A percentile compares a stretch with the other conserved stretches of the same genome.
Evolutionary conservation across 1,140 invertebrate genomes (phyloP).

Genomic region (Thaumetopoea pityocampa): DNA sequence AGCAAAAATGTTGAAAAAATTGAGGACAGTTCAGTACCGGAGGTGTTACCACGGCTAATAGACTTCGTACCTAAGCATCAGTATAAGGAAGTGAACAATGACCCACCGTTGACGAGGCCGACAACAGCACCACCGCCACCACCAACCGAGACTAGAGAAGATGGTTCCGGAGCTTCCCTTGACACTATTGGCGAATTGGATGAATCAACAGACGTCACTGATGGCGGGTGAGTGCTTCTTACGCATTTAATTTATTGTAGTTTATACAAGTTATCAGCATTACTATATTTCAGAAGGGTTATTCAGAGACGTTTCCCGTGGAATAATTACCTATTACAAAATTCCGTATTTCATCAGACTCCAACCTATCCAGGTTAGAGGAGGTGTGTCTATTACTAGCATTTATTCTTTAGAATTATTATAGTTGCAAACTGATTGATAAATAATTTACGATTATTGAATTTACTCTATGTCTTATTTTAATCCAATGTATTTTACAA

Average conservation of each 20-base stretch:
- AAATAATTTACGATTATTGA: too few relatives aligned
- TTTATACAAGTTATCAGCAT: not conserved
- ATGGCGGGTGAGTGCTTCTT: slow-evolving; percentile 53
- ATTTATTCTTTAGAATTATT: too few relatives aligned
- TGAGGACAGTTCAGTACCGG: slow-evolving; percentile 49
- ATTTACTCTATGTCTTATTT: too few relatives aligned
- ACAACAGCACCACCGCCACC: slow-evolving; percentile 55
- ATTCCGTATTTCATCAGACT: too few relatives aligned
- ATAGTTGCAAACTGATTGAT: too few relatives aligned
- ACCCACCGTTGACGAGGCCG: slow-evolving; percentile 40
- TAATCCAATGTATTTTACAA: too few relatives aligned
- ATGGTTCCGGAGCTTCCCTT: slow-evolving; percentile 70
- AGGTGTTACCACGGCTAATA: slow-evolving; percentile 79
- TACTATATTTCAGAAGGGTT: too few relatives aligned
- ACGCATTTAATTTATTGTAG: not conserved
- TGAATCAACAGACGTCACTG: slow-evolving; percentile 71
- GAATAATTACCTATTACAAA: too few relatives aligned
- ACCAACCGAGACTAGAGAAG: slow-evolving; percentile 59
- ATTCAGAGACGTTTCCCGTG: too few relatives aligned
- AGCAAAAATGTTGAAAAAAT: slow-evolving; percentile 47
- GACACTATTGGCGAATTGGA: slow-evolving; percentile 83
- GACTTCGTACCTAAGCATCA: slow-evolving; percentile 81
- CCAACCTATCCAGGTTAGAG: too few relatives aligned
- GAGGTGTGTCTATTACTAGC: too few relatives aligned
- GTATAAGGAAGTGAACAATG: slow-evolving; percentile 52